Evolutionary conservation across 2,113 vertebrate species (phyloP).

Genomic region (Hemiprocne comata): DNA sequence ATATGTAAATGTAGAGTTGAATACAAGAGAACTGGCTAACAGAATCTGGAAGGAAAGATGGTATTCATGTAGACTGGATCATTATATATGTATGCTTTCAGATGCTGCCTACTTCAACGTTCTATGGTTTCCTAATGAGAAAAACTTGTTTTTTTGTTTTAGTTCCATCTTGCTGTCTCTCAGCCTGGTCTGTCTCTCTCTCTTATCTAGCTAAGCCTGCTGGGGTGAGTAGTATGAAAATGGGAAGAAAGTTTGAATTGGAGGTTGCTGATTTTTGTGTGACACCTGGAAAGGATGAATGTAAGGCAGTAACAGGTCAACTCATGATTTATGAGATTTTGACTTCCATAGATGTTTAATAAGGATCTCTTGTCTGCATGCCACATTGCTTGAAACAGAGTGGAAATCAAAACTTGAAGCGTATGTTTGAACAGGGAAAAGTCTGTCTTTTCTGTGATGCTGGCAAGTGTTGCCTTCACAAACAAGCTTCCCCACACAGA

Average conservation of each 20-base stretch:
- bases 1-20: conserved; percentile 65
- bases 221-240: background rate
- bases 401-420: background rate
- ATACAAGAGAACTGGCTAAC: conserved; percentile 24
- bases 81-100: conserved; percentile 56
- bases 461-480: background rate
- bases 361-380: background rate
- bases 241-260: background rate
- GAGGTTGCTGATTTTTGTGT: background rate
- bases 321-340: background rate
- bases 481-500: background rate
- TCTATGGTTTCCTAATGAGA: conserved; percentile 28
- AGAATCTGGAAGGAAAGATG: conserved; percentile 39
- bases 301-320: background rate
- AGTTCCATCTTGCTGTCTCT: background rate
- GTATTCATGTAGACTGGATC: background rate
- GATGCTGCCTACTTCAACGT: conserved; percentile 16
- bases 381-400: background rate
- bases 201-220: background rate
- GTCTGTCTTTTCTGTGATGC: background rate
- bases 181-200: background rate
- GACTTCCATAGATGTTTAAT: background rate
- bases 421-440: background rate
- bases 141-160: background rate
- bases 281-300: background rate